Evolutionary conservation across 2,113 vertebrate genomes (phyloP).

Genomic region (Electrona antarctica): DNA sequence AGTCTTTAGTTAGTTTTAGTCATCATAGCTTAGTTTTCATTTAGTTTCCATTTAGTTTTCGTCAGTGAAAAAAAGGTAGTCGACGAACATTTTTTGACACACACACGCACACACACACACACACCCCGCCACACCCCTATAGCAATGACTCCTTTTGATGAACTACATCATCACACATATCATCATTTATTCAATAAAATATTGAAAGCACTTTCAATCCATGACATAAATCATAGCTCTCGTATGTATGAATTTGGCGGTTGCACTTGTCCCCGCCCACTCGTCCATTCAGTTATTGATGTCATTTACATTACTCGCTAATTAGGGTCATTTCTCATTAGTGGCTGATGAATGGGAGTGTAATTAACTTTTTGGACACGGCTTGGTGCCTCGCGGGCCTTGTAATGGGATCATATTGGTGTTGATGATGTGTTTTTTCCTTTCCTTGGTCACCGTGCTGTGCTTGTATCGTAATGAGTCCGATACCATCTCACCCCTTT

Average conservation of each 20-base stretch:
- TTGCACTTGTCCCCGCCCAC: slow-evolving; percentile 27
- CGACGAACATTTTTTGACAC: too few species aligned
- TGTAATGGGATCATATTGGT: slow-evolving; percentile 56
- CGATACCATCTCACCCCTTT: slow-evolving; percentile 49
- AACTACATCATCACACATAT: slow-evolving; percentile 59
- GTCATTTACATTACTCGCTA: slow-evolving; percentile 65
- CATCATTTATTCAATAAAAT: slow-evolving; percentile 68
- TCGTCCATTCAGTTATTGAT: slow-evolving; percentile 63
- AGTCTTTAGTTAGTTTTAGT: too few species aligned
- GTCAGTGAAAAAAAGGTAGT: too few species aligned
- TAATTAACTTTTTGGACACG: slow-evolving; percentile 66
- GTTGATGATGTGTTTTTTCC: slow-evolving; percentile 63
- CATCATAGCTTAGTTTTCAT: too few species aligned
- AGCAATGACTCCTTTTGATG: slow-evolving; percentile 55
- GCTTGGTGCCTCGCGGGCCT: slow-evolving; percentile 31
- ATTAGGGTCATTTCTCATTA: slow-evolving; percentile 71
- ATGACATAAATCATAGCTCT: slow-evolving; percentile 58
- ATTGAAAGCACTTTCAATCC: slow-evolving; percentile 61
- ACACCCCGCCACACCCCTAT: background rate
- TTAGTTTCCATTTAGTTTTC: too few species aligned
- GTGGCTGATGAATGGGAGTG: slow-evolving; percentile 64
- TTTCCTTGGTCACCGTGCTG: slow-evolving; percentile 57
- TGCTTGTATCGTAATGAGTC: slow-evolving; percentile 57
- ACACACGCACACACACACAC: background rate
- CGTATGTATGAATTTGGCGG: slow-evolving; percentile 46